Base-by-base conservation (phyloP, 2,888 invertebrate species). In the Lottia gigantea region DNA sequence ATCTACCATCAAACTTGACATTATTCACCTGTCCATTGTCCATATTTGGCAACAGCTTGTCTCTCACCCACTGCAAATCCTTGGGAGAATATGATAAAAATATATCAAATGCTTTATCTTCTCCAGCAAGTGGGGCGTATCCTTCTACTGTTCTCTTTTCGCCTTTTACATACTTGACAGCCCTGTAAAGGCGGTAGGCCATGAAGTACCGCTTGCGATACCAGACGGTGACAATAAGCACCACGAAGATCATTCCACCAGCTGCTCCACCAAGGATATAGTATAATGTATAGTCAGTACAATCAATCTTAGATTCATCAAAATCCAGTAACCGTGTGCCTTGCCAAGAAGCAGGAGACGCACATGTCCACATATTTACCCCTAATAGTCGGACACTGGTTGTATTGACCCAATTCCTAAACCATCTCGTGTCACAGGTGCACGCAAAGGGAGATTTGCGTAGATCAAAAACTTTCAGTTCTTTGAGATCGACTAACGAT, bases 401-500 rank as follows among this genome's bases (percentile, higher is more conserved):
- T 95, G 88, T 95, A 94, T 85, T 94, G 91, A 96, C 91, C 96
- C 96, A 97, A 90, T 94, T 94, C 95, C 96, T 95, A 65, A 95
- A 91, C 87, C 95, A 94, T 89, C 95, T 94, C 73, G 95, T 93
- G 87, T 95, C 95, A 88, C 96, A 97, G 85, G 93, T 94, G 89
- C 96, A 97, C 76, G 93, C 93, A 81, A 96, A 90, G 63, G 96
- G 96, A 89, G 96, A 96, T 86, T 94, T 95, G 95, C 91, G 94
- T 72, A 96, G 90, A 88, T 88, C 83, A 16, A 88, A 78, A 23
- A 76, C 77, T 26, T 82, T 93, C 78, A 96, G 89, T 75, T 92
- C 92, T 11, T 19, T 92, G 75, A 96, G 90, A 88, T 95, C 94
- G 45, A 82, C 76, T 63, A 89, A 79, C 23, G 87, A 85, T 46